Evolutionary conservation across 2,113 vertebrate species (phyloP).

Genomic region (Cettia cetti): DNA sequence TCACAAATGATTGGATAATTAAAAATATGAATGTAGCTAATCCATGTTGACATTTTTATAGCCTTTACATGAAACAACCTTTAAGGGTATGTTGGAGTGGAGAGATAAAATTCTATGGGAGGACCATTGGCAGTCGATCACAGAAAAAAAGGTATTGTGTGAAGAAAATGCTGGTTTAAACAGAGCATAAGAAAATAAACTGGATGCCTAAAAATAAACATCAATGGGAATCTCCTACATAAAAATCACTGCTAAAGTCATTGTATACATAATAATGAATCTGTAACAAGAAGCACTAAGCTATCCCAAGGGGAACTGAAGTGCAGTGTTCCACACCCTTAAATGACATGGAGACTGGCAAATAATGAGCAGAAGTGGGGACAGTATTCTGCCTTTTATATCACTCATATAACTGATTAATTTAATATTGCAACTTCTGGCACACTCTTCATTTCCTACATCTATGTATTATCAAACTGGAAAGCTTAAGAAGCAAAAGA

Average conservation of each 20-base stretch:
- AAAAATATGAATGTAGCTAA: constrained; percentile 65
- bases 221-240: constrained; percentile 57
- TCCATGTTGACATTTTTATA: constrained; percentile 67
- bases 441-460: background rate
- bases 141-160: constrained; percentile 47
- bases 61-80: constrained; percentile 63
- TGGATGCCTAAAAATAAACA: constrained; percentile 63
- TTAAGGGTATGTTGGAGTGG: constrained; percentile 33
- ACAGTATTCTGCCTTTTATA: background rate
- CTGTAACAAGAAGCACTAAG: background rate
- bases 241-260: constrained; percentile 2
- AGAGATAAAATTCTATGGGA: constrained; percentile 57
- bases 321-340: background rate
- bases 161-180: constrained; percentile 34
- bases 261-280: background rate
- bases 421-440: background rate
- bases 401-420: background rate
- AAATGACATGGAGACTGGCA: background rate
- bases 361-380: background rate
- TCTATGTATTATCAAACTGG: background rate
- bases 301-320: background rate
- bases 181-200: constrained; percentile 15
- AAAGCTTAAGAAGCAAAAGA: background rate
- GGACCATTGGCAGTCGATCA: constrained; percentile 65
- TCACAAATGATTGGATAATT: constrained; percentile 58